Base-by-base conservation (phyloP, 2,113 vertebrate species). In the Microtus richardsoni region DNA sequence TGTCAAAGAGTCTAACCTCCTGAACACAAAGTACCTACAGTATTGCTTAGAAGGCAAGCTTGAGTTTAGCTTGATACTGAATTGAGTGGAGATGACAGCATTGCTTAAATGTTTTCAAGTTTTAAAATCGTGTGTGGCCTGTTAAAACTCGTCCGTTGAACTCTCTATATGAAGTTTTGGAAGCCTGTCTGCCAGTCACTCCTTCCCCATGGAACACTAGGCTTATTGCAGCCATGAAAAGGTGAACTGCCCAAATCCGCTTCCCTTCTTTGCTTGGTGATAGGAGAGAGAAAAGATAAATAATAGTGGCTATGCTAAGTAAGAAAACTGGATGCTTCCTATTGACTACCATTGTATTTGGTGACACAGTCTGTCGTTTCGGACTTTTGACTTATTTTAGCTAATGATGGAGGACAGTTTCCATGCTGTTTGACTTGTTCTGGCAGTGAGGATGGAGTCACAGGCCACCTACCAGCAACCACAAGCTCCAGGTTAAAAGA, bases 401-500 rank as follows among this genome's bases (percentile, higher is more conserved):
- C 70, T 54, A 78, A 13, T 83, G 71, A 84, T 21, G 54, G 4
- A 83, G 68, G 39, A 33, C 88, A 24, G 1, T 58, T 85, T 49
- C 22, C n/a, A 33, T 44, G 41, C 60, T 0, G 39, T 39, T 49
- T 74, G 33, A 58, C 28, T 33, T 66, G 17, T 9, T 30, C 54
- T 16, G 54, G 36, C 64, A 44, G 19, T 71, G 36, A 84, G 4
- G 70, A n/a, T 80, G 54, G 54, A 33, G 60, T 22, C 26, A 30
- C 5, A 3, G 33, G 60, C n/a, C 58, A 26, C 74, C 97, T 98
- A 99, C 99, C 99, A 98, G 99, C 99, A 41, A 99, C 99, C 54
- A 99, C 98, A 41, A 99, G 99, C 97, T 99, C 99, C 98, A 99
- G 98, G 98, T 99, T 99, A 98, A 99, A 99, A 0, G 99, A 99